Conservation (phyloP, 1,140 invertebrate species). For the Spodoptera litura region DNA sequence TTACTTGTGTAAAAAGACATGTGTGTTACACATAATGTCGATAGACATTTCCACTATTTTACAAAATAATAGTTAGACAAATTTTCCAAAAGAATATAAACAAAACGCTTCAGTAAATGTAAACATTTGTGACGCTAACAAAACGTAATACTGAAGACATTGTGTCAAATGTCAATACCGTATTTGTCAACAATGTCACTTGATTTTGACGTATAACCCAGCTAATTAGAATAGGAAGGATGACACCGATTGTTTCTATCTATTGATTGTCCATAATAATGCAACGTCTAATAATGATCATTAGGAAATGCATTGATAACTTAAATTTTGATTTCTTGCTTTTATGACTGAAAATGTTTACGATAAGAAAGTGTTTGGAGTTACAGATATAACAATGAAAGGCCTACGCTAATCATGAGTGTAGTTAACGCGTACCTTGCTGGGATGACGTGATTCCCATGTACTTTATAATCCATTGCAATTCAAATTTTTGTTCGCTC, state of each 20-base stretch:
- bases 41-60: too few relatives aligned
- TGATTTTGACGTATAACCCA: slow-evolving; percentile 17
- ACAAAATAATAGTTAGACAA: too few relatives aligned
- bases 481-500: slow-evolving; percentile 26
- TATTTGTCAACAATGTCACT: slow-evolving; percentile 8
- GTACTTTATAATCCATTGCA: slow-evolving; percentile 21
- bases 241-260: neutral
- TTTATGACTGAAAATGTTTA: slow-evolving; percentile 26
- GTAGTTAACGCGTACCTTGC: slow-evolving; percentile 1
- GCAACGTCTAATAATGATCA: slow-evolving; percentile 17
- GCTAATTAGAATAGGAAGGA: slow-evolving; percentile 8
- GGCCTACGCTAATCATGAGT: slow-evolving; percentile 25
- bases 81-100: neutral
- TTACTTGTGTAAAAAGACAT: too few relatives aligned
- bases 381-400: neutral
- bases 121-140: neutral
- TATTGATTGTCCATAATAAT: slow-evolving; percentile 1
- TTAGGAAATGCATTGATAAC: neutral
- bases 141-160: neutral
- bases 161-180: neutral
- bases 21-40: too few relatives aligned
- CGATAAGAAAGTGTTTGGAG: neutral
- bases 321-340: neutral
- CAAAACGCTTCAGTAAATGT: neutral
- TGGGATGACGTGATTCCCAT: slow-evolving; percentile 29